phyloP scores from a whole-genome alignment of 2,113 vertebrate genomes.

The Dasyornis broadbenti region DNA sequence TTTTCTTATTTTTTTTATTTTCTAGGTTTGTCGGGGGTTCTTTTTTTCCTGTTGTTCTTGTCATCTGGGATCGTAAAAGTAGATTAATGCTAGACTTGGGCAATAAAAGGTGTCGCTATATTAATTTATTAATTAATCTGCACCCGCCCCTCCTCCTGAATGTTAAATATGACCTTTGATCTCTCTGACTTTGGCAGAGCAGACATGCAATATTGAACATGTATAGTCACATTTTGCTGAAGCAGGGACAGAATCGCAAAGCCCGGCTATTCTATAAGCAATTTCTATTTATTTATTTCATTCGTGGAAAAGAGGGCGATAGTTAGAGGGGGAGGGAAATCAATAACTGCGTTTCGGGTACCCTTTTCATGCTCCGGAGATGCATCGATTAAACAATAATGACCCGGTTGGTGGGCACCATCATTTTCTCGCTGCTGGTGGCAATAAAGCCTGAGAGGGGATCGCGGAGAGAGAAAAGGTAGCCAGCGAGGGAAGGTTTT shows the following conservation, averaged over 20 bases:
- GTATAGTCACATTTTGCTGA: conserved; percentile 65
- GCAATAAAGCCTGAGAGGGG: conserved; percentile 61
- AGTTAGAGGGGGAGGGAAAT: conserved; percentile 54
- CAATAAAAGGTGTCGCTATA: conserved; percentile 71
- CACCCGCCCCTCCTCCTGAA: conserved; percentile 81
- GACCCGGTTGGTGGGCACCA: conserved; percentile 82
- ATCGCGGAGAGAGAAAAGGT: not conserved
- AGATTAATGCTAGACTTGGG: conserved; percentile 70
- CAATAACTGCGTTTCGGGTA: conserved; percentile 80
- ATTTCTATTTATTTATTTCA: conserved; percentile 46
- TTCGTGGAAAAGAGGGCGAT: conserved; percentile 19
- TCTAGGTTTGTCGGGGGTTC: not conserved
- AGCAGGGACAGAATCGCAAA: conserved; percentile 48
- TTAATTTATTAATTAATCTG: conserved; percentile 83
- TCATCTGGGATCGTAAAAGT: conserved; percentile 73
- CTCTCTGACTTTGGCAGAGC: conserved; percentile 79
- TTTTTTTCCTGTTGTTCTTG: conserved; percentile 35
- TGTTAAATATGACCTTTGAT: conserved; percentile 92
- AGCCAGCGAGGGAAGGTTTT: conserved; percentile 49
- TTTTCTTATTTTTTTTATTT: not conserved
- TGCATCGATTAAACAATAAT: conserved; percentile 94
- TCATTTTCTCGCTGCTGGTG: conserved; percentile 71
- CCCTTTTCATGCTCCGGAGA: conserved; percentile 83
- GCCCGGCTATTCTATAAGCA: conserved; percentile 14
- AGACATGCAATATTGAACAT: conserved; percentile 74